Percentiles rank a stretch among this genome's conserved stretches.
Evolutionary conservation across 2,888 invertebrate species (phyloP).

Genomic region (Empis livida): DNA sequence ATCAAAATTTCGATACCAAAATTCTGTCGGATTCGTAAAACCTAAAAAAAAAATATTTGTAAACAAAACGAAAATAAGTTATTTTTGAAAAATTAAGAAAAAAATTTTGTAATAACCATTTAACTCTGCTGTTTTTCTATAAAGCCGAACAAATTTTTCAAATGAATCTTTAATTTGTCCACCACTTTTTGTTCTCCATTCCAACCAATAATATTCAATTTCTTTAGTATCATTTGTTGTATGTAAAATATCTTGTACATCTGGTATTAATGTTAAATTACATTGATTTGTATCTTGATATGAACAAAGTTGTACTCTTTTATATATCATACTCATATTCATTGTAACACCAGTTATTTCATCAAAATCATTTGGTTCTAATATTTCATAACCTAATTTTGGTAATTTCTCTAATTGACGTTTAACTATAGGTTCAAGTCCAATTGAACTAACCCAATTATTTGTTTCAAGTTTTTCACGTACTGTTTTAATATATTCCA

Average conservation of each 20-base stretch:
- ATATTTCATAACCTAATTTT: conserved; percentile 54
- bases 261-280: conserved; percentile 54
- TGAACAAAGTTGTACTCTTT: conserved; percentile 61
- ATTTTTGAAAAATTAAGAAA: neutral
- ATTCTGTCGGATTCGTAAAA: conserved; percentile 49
- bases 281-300: conserved; percentile 48
- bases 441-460: neutral
- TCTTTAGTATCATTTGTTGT: conserved; percentile 21
- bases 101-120: conserved; percentile 26
- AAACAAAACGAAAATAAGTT: too few species aligned
- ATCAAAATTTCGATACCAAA: conserved; percentile 58
- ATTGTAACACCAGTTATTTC: conserved; percentile 47
- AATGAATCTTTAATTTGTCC: conserved; percentile 20
- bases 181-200: conserved; percentile 27
- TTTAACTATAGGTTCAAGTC: conserved; percentile 48
- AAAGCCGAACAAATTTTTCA: conserved; percentile 24
- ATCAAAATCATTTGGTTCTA: conserved; percentile 50
- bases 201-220: conserved; percentile 29
- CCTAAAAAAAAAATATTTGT: conserved; percentile 31
- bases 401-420: conserved; percentile 63
- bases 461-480: conserved; percentile 8
- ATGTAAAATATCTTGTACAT: conserved; percentile 25
- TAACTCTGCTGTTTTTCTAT: conserved; percentile 23
- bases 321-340: conserved; percentile 62
- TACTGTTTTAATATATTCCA: neutral